Percentiles rank a stretch among this genome's conserved stretches.
Evolutionary conservation across 2,888 invertebrate species (phyloP).

Genomic region (Eudasyphora cyanicolor): DNA sequence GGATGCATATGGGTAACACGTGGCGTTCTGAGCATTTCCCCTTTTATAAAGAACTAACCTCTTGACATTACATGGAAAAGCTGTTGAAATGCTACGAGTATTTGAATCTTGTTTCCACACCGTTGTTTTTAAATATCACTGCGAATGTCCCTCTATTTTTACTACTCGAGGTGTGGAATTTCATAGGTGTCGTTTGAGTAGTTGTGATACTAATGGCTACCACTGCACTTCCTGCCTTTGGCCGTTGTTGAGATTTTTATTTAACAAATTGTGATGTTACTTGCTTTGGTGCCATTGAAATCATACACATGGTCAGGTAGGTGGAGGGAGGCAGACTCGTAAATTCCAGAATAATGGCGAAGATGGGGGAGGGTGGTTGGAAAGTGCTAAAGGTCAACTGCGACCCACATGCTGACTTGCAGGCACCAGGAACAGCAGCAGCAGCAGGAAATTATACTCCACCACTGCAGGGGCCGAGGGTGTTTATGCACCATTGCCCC

Average conservation of each 20-base stretch:
- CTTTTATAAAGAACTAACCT: not conserved
- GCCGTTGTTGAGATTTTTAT: not conserved
- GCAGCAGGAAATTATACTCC: not conserved
- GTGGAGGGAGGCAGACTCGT: not conserved
- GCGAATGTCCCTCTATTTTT: not conserved
- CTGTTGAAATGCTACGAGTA: too few species aligned
- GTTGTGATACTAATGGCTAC: too few species aligned
- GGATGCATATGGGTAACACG: conserved; percentile 20
- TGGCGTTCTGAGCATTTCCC: conserved; percentile 9
- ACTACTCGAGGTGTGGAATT: conserved; percentile 30
- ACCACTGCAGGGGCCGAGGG: not conserved
- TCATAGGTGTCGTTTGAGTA: conserved; percentile 20
- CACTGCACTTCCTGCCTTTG: too few species aligned
- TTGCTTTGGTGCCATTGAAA: not conserved
- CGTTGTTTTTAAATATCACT: too few species aligned
- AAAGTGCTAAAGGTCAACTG: conserved; percentile 22
- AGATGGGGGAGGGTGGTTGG: not conserved
- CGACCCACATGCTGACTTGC: not conserved
- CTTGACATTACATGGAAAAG: not conserved
- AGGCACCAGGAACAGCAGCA: too few species aligned
- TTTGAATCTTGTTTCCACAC: too few species aligned
- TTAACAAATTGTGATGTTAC: not conserved
- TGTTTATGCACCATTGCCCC: not conserved
- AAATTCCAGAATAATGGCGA: not conserved
- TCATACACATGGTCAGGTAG: not conserved